These are phyloP conservation scores for Brachypalpus laphriformis DNA, from an alignment of 2,888 invertebrate species.

Conservation along the genomic window DNA sequence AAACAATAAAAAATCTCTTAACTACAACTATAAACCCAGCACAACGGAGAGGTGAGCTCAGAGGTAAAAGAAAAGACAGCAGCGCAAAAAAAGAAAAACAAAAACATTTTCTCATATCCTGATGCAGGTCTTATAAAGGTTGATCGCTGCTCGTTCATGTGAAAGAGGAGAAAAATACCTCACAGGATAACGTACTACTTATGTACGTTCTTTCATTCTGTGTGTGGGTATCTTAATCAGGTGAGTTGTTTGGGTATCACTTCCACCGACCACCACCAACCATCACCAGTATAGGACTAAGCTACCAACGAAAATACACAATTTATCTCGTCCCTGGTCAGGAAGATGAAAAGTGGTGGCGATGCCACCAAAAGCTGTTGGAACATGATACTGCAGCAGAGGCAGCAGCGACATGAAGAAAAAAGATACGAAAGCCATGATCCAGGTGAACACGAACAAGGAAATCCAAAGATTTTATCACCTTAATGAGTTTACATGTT, in stretches of 20 bases:
- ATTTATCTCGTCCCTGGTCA: conserved; percentile 66
- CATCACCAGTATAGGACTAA: conserved; percentile 21
- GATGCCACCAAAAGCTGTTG: conserved; percentile 58
- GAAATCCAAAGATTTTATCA: conserved; percentile 73
- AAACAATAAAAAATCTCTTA: conserved; percentile 72
- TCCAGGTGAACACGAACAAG: conserved; percentile 63
- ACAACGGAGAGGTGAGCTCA: conserved; percentile 45
- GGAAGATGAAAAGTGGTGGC: conserved; percentile 67
- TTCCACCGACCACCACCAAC: neutral
- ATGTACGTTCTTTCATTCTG: conserved; percentile 19
- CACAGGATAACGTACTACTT: conserved; percentile 49
- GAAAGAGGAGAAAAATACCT: conserved; percentile 49
- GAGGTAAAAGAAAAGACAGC: conserved; percentile 24
- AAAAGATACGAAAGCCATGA: conserved; percentile 5
- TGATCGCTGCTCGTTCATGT: conserved; percentile 63
- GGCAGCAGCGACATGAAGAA: conserved; percentile 32
- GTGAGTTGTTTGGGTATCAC: conserved; percentile 57
- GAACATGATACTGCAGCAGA: conserved; percentile 50
- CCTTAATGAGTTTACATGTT: conserved; percentile 73
- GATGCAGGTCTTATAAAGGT: conserved; percentile 57
- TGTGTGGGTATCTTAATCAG: conserved; percentile 68
- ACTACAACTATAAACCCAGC: conserved; percentile 67
- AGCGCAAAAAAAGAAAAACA: conserved; percentile 1
- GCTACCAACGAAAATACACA: conserved; percentile 55
- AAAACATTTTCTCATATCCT: conserved; percentile 35